Evolutionary conservation across 2,113 vertebrate species (phyloP), one percentile per base, ranked within the genome.

Genomic region (Recurvirostra avosetta): DNA sequence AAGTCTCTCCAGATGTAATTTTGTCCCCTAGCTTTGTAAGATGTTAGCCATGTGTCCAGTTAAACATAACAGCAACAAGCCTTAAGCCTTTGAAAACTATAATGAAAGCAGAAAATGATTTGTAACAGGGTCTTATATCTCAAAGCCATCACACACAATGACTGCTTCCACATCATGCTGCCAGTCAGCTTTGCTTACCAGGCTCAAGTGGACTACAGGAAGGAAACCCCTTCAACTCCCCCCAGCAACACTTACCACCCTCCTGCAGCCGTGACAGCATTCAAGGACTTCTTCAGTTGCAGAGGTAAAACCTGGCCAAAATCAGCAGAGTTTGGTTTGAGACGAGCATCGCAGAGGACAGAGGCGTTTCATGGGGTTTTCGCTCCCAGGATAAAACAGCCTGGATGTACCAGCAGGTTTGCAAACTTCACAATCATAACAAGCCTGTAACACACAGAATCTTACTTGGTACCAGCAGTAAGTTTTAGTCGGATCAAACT

Each of bases 181-280:
- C 68, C 70, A 49, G 27, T 26, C 2, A 5, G 18, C n/a, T 89
- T 72, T 1, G 0, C n/a, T 55, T n/a, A 55, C 19, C 2, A 1
- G 38, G 29, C 10, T 11, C 32, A 78, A 63, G 61, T 0, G 1
- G 7, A 16, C 50, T 63, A 27, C 25, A 88, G 65, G n/a, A 90
- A 55, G n/a, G 25, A 88, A 76, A 1, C 6, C n/a, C 7, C 17
- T 11, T 2, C 43, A 53, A 12, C 6, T 36, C 13, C 11, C 11
- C 52, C 10, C 26, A 50, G 4, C 14, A 83, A 5, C 49, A n/a
- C 23, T 49, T 32, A 50, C 26, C 41, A 30, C 38, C 43, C 45
- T 81, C 45, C 45, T 5, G 4, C 43, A 80, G n/a, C 50, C 2
- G 2, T 23, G 11, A 36, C 16, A 72, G 50, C 59, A 55, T 7